These are phyloP conservation scores for Papilio demoleus DNA, from an alignment of 2,888 invertebrate genomes.

Conservation along the genomic window DNA sequence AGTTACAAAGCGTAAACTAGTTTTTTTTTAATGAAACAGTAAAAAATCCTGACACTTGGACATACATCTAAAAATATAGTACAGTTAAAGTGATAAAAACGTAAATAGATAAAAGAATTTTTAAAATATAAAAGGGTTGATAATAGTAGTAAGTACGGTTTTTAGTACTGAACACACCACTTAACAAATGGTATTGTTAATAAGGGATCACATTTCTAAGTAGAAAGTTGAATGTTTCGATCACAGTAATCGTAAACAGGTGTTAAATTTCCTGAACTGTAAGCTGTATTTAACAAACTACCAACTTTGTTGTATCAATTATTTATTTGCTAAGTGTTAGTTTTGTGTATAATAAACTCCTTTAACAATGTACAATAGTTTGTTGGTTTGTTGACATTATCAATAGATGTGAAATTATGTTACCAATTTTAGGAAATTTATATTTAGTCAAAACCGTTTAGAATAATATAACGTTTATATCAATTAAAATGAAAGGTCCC, in stretches of 20 bases:
- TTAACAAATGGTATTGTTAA: not conserved
- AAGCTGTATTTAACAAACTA: not conserved
- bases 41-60: no score
- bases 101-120: no score
- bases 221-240: not conserved
- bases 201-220: conserved; percentile 21
- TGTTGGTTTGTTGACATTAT: not conserved
- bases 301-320: conserved; percentile 18
- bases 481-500: no score
- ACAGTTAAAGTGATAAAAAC: no score
- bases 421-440: no score
- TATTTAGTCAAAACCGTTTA: no score
- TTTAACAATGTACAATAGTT: not conserved
- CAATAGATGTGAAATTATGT: not conserved
- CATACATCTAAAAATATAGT: no score
- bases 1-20: no score
- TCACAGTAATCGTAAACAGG: conserved; percentile 8
- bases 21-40: no score
- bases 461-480: no score
- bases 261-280: conserved; percentile 19
- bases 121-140: not conserved
- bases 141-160: not conserved
- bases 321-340: conserved; percentile 27
- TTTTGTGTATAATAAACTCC: conserved; percentile 23
- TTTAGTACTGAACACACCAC: not conserved